Base-by-base conservation (phyloP, 2,113 vertebrate species). In the Pygoscelis antarcticus region DNA sequence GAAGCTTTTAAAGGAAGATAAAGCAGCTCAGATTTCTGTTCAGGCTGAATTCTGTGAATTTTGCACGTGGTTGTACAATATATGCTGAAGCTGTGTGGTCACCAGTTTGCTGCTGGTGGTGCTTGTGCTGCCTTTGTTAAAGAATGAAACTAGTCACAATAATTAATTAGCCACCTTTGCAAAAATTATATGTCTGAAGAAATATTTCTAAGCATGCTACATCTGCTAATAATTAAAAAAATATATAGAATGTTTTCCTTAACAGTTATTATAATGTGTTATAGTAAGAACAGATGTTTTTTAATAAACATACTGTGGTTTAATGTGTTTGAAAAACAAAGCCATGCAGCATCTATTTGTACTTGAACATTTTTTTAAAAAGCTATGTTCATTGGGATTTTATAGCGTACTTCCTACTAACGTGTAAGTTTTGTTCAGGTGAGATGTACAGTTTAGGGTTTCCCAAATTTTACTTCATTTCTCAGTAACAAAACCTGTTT, bases 221-320 rank as follows among this genome's bases (percentile, higher is more conserved):
- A 68, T 82, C 80, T 87, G 60, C 30, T 89, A 75, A 84, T 83
- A 94, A 80, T 74, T 84, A n/a, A 38, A 57, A 57, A 80, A 58
- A 44, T 8, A 62, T 21, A 40, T 10, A 64, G 26, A 38, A 82
- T 32, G 36, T 89, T 94, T 76, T 83, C 40, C 40, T 47, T 90
- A 66, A 65, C 29, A 57, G 74, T 78, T 68, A 46, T 89, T 87
- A n/a, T 49, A 81, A 78, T 52, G 52, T 72, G n/a, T n/a, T 88
- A 40, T 57, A 77, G 57, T 70, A 95, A 77, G 86, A 93, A 29
- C 89, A 97, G 89, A 74, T 87, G 42, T 79, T 96, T 86, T 91
- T 79, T 38, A 89, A 87, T 54, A 57, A 77, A 38, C 83, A 74
- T 44, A 72, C 40, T 83, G 64, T 62, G 64, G 49, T 82, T 76